Evolutionary conservation across 2,888 invertebrate genomes (phyloP).

Genomic region (Acanthosepion lycidas): DNA sequence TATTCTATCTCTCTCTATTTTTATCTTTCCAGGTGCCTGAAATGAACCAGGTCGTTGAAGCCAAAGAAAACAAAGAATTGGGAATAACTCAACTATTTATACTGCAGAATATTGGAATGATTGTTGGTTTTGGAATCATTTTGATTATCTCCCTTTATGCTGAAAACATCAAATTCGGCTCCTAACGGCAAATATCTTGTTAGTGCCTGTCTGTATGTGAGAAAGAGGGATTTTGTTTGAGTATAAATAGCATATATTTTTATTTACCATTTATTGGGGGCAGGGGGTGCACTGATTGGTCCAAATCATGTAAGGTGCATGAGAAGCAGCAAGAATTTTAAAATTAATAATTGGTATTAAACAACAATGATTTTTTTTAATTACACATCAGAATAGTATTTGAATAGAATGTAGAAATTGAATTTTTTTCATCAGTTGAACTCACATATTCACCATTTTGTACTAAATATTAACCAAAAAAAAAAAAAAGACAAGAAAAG

Average conservation of each 20-base stretch:
- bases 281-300: neutral
- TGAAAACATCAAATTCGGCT: neutral
- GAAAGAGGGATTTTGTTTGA: neutral
- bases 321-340: neutral
- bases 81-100: constrained; percentile 64
- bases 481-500: neutral
- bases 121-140: constrained; percentile 69
- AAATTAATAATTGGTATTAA: neutral
- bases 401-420: neutral
- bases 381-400: neutral
- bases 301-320: neutral
- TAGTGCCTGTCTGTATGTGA: neutral
- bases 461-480: neutral
- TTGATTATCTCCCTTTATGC: constrained; percentile 57
- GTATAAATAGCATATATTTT: neutral
- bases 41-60: constrained; percentile 76
- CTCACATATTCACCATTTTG: neutral
- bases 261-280: neutral
- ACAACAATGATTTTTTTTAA: neutral
- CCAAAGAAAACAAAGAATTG: constrained; percentile 63
- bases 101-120: constrained; percentile 72
- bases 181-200: neutral
- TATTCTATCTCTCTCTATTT: neutral
- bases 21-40: constrained; percentile 76
- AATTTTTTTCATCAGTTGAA: neutral